Evolutionary conservation across 1,140 invertebrate species (phyloP).

Genomic region (Diorhabda sublineata): DNA sequence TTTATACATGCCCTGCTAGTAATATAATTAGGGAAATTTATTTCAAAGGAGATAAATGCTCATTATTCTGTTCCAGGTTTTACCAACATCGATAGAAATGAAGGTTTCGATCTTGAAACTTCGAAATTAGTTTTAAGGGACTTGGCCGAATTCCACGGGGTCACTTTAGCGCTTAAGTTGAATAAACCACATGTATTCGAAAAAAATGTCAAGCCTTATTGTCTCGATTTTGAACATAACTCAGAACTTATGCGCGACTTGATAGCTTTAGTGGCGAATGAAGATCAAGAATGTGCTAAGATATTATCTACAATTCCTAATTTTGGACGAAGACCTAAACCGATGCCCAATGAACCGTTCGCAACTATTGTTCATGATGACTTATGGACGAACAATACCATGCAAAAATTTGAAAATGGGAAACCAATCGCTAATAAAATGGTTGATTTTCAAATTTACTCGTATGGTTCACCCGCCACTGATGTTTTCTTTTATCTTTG

Average conservation of each 20-base stretch:
- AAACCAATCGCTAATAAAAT: conserved; percentile 51
- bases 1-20: no score
- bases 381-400: conserved; percentile 59
- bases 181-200: conserved; percentile 50
- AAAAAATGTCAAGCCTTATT: conserved; percentile 38
- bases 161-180: conserved; percentile 49
- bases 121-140: conserved; percentile 44
- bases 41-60: no score
- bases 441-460: conserved; percentile 58
- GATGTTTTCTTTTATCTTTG: conserved; percentile 55
- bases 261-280: conserved; percentile 28
- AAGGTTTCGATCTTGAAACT: conserved; percentile 49
- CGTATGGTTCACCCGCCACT: conserved; percentile 49
- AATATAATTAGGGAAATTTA: no score
- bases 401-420: conserved; percentile 48
- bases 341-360: conserved; percentile 44
- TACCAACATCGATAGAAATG: conserved; percentile 46
- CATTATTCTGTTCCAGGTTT: conserved; percentile 36
- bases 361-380: conserved; percentile 54
- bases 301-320: neutral
- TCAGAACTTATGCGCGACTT: neutral
- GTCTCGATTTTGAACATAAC: neutral
- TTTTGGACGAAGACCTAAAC: conserved; percentile 1
- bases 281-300: conserved; percentile 36
- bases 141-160: conserved; percentile 53